A percentile compares a stretch with the other conserved stretches of the same genome.
These are phyloP conservation scores for Proteles cristata DNA, from an alignment of 2,113 vertebrate species.

Conservation along the genomic window DNA sequence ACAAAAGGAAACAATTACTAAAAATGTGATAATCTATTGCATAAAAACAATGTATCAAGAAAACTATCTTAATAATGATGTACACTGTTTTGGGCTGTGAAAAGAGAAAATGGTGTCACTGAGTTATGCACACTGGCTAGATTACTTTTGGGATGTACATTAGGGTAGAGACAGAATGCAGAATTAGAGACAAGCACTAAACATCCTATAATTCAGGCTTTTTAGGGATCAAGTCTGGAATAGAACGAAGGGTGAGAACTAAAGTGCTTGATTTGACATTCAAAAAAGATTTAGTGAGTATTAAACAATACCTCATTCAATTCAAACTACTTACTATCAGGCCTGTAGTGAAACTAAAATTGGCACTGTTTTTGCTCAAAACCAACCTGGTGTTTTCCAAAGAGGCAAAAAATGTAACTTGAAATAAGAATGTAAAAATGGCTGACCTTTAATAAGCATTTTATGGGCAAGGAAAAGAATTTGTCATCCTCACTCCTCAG, in stretches of 20 bases:
- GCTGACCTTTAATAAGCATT: not conserved
- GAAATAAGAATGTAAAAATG: not conserved
- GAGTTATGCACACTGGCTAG: not conserved
- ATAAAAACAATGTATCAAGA: not conserved
- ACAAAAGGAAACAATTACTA: constrained; percentile 17
- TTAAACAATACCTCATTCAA: not conserved
- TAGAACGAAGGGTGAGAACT: not conserved
- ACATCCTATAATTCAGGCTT: not conserved
- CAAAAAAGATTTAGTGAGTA: not conserved
- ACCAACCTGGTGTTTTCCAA: not conserved
- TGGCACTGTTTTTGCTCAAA: not conserved
- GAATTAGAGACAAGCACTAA: not conserved
- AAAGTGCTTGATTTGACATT: not conserved
- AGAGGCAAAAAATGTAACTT: not conserved
- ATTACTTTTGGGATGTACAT: not conserved
- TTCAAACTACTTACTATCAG: not conserved
- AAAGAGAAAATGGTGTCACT: not conserved
- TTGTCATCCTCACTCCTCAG: not conserved
- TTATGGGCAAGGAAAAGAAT: not conserved
- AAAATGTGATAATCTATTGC: not conserved
- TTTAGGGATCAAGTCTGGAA: not conserved
- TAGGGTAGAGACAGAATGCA: not conserved
- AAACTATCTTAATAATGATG: not conserved
- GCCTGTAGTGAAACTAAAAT: not conserved
- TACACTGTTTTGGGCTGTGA: not conserved